phyloP scores from a whole-genome alignment of 2,113 vertebrate species.

The Indicator maculatus region DNA sequence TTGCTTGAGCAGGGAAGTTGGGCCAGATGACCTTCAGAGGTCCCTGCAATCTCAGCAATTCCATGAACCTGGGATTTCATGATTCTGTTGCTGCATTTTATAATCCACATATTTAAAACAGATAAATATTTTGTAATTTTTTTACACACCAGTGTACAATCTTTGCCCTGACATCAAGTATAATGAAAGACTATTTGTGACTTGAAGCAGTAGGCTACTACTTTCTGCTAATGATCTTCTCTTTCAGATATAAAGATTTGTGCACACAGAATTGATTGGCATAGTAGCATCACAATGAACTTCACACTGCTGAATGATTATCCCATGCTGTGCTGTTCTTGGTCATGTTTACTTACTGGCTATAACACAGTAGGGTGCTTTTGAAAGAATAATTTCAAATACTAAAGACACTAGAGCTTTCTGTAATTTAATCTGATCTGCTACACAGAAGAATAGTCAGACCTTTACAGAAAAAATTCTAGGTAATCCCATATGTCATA shows the following conservation, averaged over 20 bases:
- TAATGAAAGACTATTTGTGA: neutral
- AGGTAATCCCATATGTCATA: neutral
- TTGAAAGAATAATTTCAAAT: neutral
- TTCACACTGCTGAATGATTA: neutral
- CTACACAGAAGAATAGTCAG: neutral
- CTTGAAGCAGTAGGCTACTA: neutral
- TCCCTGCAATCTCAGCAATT: neutral
- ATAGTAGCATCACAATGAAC: neutral
- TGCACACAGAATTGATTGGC: neutral
- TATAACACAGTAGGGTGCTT: neutral
- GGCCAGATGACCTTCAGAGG: neutral
- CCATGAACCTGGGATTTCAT: neutral
- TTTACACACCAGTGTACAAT: neutral
- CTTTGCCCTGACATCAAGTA: neutral
- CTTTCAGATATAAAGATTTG: neutral
- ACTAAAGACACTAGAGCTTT: neutral
- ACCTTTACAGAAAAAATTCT: neutral
- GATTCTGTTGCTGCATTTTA: neutral
- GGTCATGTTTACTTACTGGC: neutral
- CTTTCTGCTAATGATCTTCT: neutral
- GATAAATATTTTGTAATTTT: neutral
- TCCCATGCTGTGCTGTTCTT: neutral
- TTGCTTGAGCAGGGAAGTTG: neutral
- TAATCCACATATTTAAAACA: neutral
- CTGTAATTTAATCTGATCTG: neutral